Evolutionary conservation across 2,113 vertebrate species (phyloP).

Genomic region (Morone chrysops): DNA sequence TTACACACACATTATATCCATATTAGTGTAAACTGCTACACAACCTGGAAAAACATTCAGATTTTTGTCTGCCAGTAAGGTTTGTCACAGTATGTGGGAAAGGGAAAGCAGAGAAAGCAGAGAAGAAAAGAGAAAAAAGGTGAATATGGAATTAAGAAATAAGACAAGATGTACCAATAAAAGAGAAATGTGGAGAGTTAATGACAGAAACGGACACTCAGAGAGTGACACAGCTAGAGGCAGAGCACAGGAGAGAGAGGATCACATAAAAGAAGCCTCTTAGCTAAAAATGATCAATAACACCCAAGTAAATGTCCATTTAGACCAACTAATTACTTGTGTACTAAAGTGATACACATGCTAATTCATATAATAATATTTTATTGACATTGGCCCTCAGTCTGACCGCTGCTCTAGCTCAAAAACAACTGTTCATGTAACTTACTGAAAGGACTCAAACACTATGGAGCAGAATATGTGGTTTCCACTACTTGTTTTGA

Average conservation of each 20-base stretch:
- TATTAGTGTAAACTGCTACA: not conserved
- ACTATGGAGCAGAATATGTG: not conserved
- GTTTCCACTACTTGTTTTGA: not conserved
- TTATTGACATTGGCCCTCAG: constrained; percentile 1
- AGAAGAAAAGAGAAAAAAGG: not conserved
- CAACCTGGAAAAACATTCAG: not conserved
- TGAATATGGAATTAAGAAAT: not conserved
- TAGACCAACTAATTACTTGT: constrained; percentile 30
- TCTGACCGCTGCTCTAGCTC: constrained; percentile 1
- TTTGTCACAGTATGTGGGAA: not conserved
- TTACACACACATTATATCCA: not conserved
- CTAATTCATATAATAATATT: constrained; percentile 3
- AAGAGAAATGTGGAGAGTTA: not conserved
- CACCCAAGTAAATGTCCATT: not conserved
- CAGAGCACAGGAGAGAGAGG: not conserved
- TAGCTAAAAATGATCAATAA: not conserved
- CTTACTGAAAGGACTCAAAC: not conserved
- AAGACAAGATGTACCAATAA: not conserved
- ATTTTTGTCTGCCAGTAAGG: not conserved
- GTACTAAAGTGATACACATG: constrained; percentile 12
- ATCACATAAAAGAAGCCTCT: not conserved
- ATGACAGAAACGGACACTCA: not conserved
- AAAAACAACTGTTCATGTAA: not conserved
- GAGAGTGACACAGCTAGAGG: not conserved
- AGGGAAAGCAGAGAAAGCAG: not conserved